Evolutionary conservation across 2,797 vertebrate genomes (phyloP), one percentile per base, ranked within the genome.

Genomic region (Cyclura pinguis): DNA sequence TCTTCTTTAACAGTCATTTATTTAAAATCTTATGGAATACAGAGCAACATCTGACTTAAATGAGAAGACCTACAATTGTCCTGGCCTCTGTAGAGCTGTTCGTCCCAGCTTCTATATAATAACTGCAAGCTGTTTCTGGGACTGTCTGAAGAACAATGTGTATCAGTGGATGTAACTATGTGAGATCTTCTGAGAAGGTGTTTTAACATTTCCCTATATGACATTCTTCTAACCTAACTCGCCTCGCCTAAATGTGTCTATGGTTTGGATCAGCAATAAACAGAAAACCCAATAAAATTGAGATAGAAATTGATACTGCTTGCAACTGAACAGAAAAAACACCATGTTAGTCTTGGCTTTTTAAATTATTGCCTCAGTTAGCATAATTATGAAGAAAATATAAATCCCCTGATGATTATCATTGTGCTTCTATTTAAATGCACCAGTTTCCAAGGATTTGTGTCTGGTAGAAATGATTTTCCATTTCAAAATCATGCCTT

Each of bases 391-490:
- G 22, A 59, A 80, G 57, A 29, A 52, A 74, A 38, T 38, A 3
- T 3, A 85, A 6, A 69, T 55, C 50, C 3, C 13, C 47, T 90
- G 64, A n/a, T 76, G n/a, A 82, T 89, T 20, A 90, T 85, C 74
- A 80, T 4, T 87, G n/a, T 64, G 84, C 20, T 20, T 57, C 57
- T 89, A 8, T 73, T 80, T 90, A 57, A 55, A 74, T 87, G 57
- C 72, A 22, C 52, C 64, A 72, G 1, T 80, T 72, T 85, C 29
- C 50, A 80, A 42, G n/a, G 38, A 57, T 42, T 35, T 84, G 4
- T 57, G 35, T 47, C 29, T 69, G 2, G 7, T 57, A 82, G 32
- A 74, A 32, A 14, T 7, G 8, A 52, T 64, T 85, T 80, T 12
- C 57, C 55, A 55, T 62, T 86, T 64, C 24, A 57, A 57, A 74